Evolutionary conservation across 2,797 vertebrate species (phyloP), one percentile per base, ranked within the genome.

Genomic region (Kryptolebias ocellatus): DNA sequence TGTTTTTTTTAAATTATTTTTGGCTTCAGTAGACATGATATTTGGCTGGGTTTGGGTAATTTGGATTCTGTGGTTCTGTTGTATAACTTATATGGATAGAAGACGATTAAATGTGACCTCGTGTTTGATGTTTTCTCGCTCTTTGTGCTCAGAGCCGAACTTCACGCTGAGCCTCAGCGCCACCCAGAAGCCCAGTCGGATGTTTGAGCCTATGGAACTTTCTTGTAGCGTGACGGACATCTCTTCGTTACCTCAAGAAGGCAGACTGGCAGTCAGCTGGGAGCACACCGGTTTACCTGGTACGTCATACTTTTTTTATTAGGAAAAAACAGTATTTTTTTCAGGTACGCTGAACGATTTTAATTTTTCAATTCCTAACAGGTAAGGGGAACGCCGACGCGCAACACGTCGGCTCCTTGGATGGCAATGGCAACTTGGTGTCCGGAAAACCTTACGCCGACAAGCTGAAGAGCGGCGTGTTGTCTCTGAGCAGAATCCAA

Each of bases 141-240:
- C 57, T 79, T 42, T 61, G 51, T 60, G 49, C 9, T 1, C 84
- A 99, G 97, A 95, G 31, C 94, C 95, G 0, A 92, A 86, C 56
- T 96, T 95, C 52, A 86, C 88, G 0, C 91, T 96, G 60, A 86
- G 86, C 61, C 89, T 87, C 72, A 87, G 16, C 68, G 84, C 8
- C 15, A 0, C 72, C 39, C 75, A 87, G 10, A 87, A 53, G 20
- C 95, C 96, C 0, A 90, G 89, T 60, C 93, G 92, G 72, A 89
- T 94, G 0, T 94, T 94, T 0, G 95, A 97, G 11, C 94, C 95
- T 64, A 94, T 95, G 0, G 95, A 96, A 74, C 90, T 99, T 74
- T 85, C 94, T 0, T 99, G 98, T 64, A 89, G 78, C 1, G 92
- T 98, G 50, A 91, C 81, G 49, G 94, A 94, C 0, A 50, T 81